These are phyloP conservation scores for Patiria miniata DNA, from an alignment of 35 echinoderm and acorn worm species.

Conservation along the genomic window DNA sequence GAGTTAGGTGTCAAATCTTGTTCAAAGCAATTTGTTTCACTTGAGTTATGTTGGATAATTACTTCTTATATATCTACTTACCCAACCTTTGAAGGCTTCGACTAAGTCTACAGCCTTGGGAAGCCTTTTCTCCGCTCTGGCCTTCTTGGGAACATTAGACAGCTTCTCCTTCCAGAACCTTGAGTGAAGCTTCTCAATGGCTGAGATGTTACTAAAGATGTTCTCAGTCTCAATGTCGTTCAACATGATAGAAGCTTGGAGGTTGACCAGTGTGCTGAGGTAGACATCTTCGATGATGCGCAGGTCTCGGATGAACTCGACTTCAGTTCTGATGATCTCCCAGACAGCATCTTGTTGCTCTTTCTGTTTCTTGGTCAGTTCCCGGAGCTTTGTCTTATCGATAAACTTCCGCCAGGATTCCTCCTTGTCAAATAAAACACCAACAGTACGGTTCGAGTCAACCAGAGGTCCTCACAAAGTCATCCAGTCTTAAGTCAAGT, in stretches of 20 bases:
- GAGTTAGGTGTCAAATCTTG: too few species aligned
- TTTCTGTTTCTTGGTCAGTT: too few species aligned
- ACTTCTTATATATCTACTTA: background rate
- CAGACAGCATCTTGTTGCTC: too few species aligned
- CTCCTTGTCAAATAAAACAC: background rate
- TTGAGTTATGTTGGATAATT: background rate
- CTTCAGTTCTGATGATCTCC: too few species aligned
- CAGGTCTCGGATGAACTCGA: too few species aligned
- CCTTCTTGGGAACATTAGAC: constrained; percentile 7
- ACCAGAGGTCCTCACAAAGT: too few species aligned
- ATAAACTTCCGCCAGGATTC: constrained; percentile 31
- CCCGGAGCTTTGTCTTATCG: background rate
- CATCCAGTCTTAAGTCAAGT: too few species aligned
- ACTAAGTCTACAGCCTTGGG: constrained; percentile 20
- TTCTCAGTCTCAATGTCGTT: constrained; percentile 52
- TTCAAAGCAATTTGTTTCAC: too few species aligned
- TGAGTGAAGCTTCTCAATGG: constrained; percentile 36
- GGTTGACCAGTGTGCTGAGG: too few species aligned
- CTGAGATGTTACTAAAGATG: constrained; percentile 55
- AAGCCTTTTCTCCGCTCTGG: constrained; percentile 1
- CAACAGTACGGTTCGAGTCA: too few species aligned
- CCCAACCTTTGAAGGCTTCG: constrained; percentile 50
- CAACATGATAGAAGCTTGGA: too few species aligned
- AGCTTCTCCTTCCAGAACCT: constrained; percentile 56
- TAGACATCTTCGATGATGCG: too few species aligned